Conservation (phyloP, 2,113 vertebrate species). For the Syngnathus typhle region DNA sequence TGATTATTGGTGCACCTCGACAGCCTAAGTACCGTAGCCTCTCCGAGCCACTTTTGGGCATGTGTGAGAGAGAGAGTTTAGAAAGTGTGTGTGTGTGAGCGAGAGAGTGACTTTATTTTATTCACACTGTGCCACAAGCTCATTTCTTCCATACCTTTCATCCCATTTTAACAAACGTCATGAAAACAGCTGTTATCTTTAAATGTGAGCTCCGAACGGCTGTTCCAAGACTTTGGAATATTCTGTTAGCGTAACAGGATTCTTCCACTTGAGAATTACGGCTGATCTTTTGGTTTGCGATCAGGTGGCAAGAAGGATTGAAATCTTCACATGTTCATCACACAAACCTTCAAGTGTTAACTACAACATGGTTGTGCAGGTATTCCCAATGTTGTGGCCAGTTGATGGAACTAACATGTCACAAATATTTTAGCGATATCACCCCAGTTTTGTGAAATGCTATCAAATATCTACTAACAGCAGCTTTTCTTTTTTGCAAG, state of each 20-base stretch:
- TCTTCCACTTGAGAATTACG: neutral
- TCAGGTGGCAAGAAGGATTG: neutral
- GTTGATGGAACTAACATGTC: neutral
- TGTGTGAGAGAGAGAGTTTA: neutral
- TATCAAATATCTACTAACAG: neutral
- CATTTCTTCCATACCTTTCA: neutral
- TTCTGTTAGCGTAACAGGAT: neutral
- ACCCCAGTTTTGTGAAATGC: neutral
- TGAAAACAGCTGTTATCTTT: neutral
- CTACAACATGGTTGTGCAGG: no score
- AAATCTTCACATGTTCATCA: neutral
- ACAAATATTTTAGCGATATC: neutral
- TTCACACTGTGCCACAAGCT: slow-evolving; percentile 59
- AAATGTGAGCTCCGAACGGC: neutral
- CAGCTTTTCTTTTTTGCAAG: neutral
- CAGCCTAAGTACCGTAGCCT: slow-evolving; percentile 33
- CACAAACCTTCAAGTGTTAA: no score
- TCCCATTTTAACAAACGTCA: neutral
- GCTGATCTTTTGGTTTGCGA: neutral
- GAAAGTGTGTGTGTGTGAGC: neutral
- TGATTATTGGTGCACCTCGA: slow-evolving; percentile 13
- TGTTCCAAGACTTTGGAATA: neutral
- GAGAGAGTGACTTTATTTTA: slow-evolving; percentile 19
- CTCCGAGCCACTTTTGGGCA: neutral
- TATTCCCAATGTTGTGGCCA: neutral